These are phyloP conservation scores for Zosterops borbonicus DNA, from an alignment of 2,113 vertebrate genomes.

Conservation along the genomic window DNA sequence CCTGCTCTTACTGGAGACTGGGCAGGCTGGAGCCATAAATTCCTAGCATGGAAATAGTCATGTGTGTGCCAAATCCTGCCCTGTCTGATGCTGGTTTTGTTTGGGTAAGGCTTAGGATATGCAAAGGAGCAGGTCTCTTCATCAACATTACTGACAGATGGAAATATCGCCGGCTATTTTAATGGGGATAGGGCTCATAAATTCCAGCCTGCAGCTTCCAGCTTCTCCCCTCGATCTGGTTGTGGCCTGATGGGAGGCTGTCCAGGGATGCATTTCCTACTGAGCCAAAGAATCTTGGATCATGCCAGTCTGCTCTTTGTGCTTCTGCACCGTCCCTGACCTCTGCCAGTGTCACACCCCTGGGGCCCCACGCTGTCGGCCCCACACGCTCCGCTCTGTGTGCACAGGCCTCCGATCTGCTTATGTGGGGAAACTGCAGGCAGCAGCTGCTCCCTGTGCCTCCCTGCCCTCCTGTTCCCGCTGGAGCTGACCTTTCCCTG, in stretches of 20 bases:
- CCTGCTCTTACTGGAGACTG: not conserved
- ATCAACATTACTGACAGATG: not conserved
- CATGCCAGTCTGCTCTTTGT: not conserved
- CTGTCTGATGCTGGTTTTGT: not conserved
- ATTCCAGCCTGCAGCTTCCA: slow-evolving; percentile 44
- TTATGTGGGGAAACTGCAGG: not conserved
- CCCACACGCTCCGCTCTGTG: rapidly evolving
- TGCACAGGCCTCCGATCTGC: not conserved
- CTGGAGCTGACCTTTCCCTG: not conserved
- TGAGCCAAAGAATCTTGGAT: not conserved
- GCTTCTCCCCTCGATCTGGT: not conserved
- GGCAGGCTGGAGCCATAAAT: not conserved
- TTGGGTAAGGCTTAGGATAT: not conserved
- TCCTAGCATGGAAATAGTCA: not conserved
- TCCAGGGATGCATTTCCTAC: not conserved
- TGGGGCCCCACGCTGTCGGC: rapidly evolving
- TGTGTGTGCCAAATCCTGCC: not conserved
- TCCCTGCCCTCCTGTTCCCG: not conserved
- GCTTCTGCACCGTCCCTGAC: not conserved
- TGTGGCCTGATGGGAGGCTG: not conserved
- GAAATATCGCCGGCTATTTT: slow-evolving; percentile 22
- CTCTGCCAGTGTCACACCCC: not conserved
- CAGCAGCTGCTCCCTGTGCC: not conserved
- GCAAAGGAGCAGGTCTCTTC: not conserved
- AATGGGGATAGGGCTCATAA: slow-evolving; percentile 35